phyloP scores from a whole-genome alignment of 2,113 vertebrate species.

The Castor canadensis region DNA sequence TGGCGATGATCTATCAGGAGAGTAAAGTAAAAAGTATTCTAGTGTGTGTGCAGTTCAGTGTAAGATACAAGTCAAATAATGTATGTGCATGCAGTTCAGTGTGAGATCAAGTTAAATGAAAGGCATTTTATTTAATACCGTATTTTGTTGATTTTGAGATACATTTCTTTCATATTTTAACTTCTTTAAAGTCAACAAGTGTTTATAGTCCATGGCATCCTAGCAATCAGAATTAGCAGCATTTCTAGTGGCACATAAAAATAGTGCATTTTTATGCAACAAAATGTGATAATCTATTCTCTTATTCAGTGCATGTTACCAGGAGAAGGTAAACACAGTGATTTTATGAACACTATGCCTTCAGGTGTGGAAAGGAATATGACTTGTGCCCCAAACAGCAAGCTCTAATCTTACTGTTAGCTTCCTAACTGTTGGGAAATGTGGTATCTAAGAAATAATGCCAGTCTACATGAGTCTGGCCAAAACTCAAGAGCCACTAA shows the following conservation, averaged over 20 bases:
- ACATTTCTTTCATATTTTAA: neutral
- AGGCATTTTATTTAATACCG: neutral
- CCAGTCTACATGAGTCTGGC: neutral
- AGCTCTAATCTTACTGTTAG: neutral
- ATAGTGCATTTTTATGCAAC: neutral
- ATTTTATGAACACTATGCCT: neutral
- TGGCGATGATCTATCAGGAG: constrained; percentile 83
- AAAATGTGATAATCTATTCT: neutral
- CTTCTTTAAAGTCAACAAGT: neutral
- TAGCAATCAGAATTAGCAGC: neutral
- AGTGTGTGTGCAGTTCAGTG: neutral
- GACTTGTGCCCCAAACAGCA: neutral
- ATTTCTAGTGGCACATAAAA: neutral
- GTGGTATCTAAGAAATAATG: neutral
- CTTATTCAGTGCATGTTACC: neutral
- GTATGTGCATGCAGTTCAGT: neutral
- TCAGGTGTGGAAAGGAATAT: neutral
- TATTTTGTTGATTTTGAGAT: neutral
- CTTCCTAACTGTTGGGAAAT: neutral
- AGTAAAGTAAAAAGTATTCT: neutral
- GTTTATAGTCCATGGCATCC: neutral
- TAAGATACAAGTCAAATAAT: neutral
- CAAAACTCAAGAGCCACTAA: constrained; percentile 2
- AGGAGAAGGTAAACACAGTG: neutral
- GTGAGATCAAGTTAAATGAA: neutral